A percentile compares a stretch with the other conserved stretches of the same genome.
Conservation (phyloP, 2,888 invertebrate genomes). For the Lamellibrachia satsuma region DNA sequence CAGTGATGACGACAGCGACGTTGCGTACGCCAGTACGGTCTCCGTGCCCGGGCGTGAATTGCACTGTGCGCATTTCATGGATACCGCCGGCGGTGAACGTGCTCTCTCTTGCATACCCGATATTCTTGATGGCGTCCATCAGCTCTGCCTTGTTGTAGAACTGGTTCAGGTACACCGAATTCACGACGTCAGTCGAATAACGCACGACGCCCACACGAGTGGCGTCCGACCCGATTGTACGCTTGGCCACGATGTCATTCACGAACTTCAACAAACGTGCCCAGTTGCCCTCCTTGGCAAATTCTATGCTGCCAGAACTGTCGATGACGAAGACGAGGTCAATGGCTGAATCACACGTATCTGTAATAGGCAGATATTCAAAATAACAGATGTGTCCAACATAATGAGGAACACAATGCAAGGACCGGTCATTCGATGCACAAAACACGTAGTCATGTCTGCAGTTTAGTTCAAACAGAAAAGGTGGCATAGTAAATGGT, state of each 20-base stretch:
- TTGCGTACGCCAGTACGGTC: slow-evolving; percentile 44
- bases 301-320: neutral
- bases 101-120: slow-evolving; percentile 32
- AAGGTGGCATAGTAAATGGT: too few species aligned
- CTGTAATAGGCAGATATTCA: neutral
- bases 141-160: slow-evolving; percentile 24
- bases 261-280: neutral
- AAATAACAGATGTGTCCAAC: neutral
- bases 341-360: neutral
- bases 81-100: slow-evolving; percentile 40
- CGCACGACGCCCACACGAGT: slow-evolving; percentile 17
- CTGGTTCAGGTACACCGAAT: slow-evolving; percentile 29
- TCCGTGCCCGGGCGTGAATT: slow-evolving; percentile 32
- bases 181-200: neutral
- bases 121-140: slow-evolving; percentile 22
- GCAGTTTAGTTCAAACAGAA: too few species aligned
- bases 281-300: neutral
- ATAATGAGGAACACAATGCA: too few species aligned
- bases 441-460: too few species aligned
- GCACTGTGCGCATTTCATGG: slow-evolving; percentile 29
- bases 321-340: neutral
- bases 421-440: too few species aligned
- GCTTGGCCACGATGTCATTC: neutral
- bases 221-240: neutral
- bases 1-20: slow-evolving; percentile 47